A percentile compares a stretch with the other conserved stretches of the same genome.
These are phyloP conservation scores for Smutsia temminckii DNA, from an alignment of 2,797 vertebrate genomes.

Conservation along the genomic window DNA sequence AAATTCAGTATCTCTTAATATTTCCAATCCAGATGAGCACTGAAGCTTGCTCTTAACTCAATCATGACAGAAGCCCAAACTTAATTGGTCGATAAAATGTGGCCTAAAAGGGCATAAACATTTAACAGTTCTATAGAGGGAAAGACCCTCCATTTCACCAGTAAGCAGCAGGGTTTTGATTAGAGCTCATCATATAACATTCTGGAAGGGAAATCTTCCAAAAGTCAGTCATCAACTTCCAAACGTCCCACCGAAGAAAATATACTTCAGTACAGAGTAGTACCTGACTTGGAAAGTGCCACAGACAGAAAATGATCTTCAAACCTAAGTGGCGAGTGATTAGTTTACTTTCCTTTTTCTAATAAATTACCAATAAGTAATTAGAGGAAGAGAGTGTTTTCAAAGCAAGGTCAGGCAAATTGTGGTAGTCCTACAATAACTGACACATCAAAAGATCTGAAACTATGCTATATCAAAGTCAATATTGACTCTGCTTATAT, in stretches of 20 bases:
- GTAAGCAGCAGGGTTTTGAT: neutral
- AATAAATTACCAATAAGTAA: conserved; percentile 39
- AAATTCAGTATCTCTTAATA: neutral
- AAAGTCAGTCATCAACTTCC: conserved; percentile 23
- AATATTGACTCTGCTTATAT: neutral
- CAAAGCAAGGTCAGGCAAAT: neutral
- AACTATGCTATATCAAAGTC: neutral
- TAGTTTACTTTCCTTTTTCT: neutral
- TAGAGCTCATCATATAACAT: neutral
- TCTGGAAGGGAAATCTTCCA: neutral
- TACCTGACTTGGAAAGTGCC: neutral
- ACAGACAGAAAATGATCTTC: neutral
- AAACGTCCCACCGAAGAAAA: conserved; percentile 22
- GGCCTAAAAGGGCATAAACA: neutral
- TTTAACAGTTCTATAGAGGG: neutral
- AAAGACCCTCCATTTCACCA: conserved; percentile 5
- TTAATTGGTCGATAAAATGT: neutral
- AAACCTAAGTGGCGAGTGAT: neutral
- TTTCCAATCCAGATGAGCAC: neutral
- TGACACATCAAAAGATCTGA: neutral
- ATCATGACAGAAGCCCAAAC: neutral
- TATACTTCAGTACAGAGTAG: neutral
- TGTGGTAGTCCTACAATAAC: neutral
- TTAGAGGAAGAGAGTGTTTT: neutral
- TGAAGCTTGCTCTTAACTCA: neutral